phyloP scores from a whole-genome alignment of 1,140 invertebrate genomes.

The Lucilia sericata region DNA sequence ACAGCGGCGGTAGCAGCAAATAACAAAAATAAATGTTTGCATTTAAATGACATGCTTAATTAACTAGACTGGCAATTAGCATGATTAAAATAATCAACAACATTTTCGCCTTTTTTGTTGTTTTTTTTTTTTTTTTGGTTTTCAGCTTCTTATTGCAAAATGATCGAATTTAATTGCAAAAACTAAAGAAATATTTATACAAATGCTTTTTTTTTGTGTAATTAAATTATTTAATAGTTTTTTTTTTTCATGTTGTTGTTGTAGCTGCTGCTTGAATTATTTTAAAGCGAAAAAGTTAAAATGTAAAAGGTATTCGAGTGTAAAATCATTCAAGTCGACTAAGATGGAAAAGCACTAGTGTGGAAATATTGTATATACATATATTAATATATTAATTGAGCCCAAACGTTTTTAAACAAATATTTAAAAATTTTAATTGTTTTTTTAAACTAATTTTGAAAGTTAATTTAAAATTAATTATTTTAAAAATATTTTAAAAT shows the following conservation, averaged over 20 bases:
- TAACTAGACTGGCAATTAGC: conserved; percentile 28
- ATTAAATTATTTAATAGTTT: background rate
- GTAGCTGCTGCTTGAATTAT: background rate
- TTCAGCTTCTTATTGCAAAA: background rate
- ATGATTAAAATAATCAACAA: conserved; percentile 19
- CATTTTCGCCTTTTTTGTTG: background rate
- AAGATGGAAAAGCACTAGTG: conserved; percentile 15
- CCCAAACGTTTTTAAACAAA: too few species aligned
- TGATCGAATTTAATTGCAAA: background rate
- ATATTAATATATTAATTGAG: too few species aligned
- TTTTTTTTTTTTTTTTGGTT: background rate
- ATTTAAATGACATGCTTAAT: conserved; percentile 27
- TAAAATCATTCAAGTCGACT: background rate
- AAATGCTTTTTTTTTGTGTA: background rate
- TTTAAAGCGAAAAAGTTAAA: background rate
- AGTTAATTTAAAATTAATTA: too few species aligned
- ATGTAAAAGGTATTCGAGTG: background rate
- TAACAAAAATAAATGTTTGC: conserved; percentile 19
- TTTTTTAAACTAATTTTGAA: too few species aligned
- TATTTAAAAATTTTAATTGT: too few species aligned
- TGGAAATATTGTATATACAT: conserved; percentile 11
- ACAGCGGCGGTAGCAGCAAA: too few species aligned
- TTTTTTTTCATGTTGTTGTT: background rate
- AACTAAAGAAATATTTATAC: background rate
- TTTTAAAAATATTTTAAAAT: too few species aligned